Evolutionary conservation across 2,797 vertebrate species (phyloP).

Genomic region (Poeciliopsis paucimaculata): DNA sequence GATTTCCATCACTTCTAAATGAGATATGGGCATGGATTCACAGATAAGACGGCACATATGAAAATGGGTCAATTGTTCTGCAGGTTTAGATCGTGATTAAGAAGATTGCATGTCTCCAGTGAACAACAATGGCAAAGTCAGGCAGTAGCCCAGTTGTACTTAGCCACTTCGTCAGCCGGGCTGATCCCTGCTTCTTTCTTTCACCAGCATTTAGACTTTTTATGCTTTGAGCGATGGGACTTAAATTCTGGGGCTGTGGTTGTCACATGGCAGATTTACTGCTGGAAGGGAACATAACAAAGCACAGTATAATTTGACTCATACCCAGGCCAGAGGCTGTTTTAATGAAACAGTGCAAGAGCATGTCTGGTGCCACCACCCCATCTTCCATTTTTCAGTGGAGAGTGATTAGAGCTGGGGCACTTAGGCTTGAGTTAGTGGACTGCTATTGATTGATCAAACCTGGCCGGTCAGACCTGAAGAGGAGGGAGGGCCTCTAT

Average conservation of each 20-base stretch:
- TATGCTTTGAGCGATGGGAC: constrained; percentile 65
- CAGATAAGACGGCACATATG: constrained; percentile 68
- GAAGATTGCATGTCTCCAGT: constrained; percentile 73
- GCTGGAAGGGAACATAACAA: constrained; percentile 63
- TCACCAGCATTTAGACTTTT: constrained; percentile 59
- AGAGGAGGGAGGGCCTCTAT: constrained; percentile 54
- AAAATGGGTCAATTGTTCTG: constrained; percentile 82
- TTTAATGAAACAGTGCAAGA: constrained; percentile 62
- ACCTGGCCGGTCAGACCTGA: constrained; percentile 66
- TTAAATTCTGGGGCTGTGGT: constrained; percentile 56
- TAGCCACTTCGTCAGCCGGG: constrained; percentile 61
- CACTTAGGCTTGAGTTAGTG: constrained; percentile 63
- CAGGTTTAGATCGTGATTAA: constrained; percentile 76
- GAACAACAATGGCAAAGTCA: constrained; percentile 71
- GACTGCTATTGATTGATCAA: constrained; percentile 78
- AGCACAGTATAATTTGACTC: constrained; percentile 64
- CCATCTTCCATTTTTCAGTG: constrained; percentile 50
- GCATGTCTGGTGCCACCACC: constrained; percentile 44
- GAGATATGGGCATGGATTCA: constrained; percentile 69
- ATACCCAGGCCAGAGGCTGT: constrained; percentile 59
- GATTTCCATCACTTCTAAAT: constrained; percentile 78
- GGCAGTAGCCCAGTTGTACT: constrained; percentile 67
- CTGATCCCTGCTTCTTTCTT: constrained; percentile 68
- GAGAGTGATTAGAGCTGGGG: constrained; percentile 74
- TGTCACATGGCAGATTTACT: constrained; percentile 62